These are phyloP conservation scores for Drosophila pseudoobscura DNA, from an alignment of 1,140 invertebrate species.

Conservation along the genomic window DNA sequence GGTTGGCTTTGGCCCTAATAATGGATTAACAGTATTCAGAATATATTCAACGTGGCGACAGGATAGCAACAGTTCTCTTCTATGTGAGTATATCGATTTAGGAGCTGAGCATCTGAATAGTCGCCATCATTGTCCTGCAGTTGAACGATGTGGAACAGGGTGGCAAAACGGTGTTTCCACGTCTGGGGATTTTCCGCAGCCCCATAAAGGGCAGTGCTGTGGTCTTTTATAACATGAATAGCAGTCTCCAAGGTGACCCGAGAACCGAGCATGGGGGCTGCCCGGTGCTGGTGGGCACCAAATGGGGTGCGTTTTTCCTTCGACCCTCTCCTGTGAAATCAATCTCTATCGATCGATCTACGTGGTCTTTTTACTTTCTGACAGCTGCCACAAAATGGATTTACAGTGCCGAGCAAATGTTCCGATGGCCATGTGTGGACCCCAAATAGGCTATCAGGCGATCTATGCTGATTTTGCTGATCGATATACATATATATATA, in stretches of 20 bases:
- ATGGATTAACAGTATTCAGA: not conserved
- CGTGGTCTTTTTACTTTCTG: not conserved
- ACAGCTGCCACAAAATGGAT: slow-evolving; percentile 13
- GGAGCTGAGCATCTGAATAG: not conserved
- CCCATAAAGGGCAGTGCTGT: slow-evolving; percentile 15
- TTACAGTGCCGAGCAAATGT: slow-evolving; percentile 6
- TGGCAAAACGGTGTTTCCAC: slow-evolving; percentile 10
- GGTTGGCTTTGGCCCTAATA: not conserved
- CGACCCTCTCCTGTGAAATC: not conserved
- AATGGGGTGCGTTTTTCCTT: slow-evolving; percentile 7
- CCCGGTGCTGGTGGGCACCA: slow-evolving; percentile 6
- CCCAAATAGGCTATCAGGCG: not conserved
- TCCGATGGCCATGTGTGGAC: slow-evolving; percentile 12
- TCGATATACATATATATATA: no score
- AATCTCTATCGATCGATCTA: not conserved
- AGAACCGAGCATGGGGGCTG: slow-evolving; percentile 5
- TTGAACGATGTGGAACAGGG: slow-evolving; percentile 17
- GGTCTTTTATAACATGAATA: slow-evolving; percentile 10
- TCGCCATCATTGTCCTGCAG: not conserved
- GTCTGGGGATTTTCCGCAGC: not conserved
- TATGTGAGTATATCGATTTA: slow-evolving; percentile 7
- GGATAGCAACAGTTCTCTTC: slow-evolving; percentile 15
- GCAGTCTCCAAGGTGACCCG: not conserved
- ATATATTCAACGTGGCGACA: not conserved
- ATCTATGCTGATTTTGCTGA: no score